Base-by-base conservation (phyloP, 1,140 invertebrate genomes). In the Muscidifurax raptorellus region DNA sequence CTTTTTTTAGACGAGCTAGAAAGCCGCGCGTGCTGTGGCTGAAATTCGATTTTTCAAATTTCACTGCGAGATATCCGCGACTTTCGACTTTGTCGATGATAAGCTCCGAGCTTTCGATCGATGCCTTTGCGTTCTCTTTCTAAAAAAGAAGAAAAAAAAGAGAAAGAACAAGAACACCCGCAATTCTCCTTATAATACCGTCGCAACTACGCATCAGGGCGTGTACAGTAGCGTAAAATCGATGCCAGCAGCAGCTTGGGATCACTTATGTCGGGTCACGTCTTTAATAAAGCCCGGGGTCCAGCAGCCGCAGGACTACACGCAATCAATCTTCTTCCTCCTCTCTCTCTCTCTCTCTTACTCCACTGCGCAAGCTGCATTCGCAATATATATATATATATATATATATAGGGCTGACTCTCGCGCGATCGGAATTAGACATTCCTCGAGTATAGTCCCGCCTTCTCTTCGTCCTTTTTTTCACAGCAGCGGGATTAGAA, bases 231-330 rank as follows among this genome's bases (percentile, higher is more conserved):
- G 15, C 18, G 22, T 18, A 90, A 90, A 90, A 91, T 91, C 90
- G 88, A 90, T 91, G 89, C 90, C 87, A 87, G 86, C 87, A 85
- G 88, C 13, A 86, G 69, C 86, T 59, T 59, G 83, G 81, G 74
- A 89, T 88, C 88, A 87, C 89, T 91, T 90, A 89, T 91, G 91
- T 90, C 88, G 86, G 90, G 91, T 92, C 92, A 92, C 91, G 90
- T 92, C 89, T 92, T 92, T 91, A 92, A 92, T 92, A 92, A 89
- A 90, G 76, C 86, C 27, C 28, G 86, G 84, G 85, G 75, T 59
- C 52, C 52, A 52, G 47, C 47, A 52, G 47, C 52, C 52, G 22
- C 52, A 59, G 52, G 52, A 59, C 52, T 59, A 59, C 22, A 7
- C 52, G 52, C 52, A 59, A 59, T 59, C 52, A 59, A 59, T 59